phyloP scores from a whole-genome alignment of 2,888 invertebrate species.

The Resseliella maxima region DNA sequence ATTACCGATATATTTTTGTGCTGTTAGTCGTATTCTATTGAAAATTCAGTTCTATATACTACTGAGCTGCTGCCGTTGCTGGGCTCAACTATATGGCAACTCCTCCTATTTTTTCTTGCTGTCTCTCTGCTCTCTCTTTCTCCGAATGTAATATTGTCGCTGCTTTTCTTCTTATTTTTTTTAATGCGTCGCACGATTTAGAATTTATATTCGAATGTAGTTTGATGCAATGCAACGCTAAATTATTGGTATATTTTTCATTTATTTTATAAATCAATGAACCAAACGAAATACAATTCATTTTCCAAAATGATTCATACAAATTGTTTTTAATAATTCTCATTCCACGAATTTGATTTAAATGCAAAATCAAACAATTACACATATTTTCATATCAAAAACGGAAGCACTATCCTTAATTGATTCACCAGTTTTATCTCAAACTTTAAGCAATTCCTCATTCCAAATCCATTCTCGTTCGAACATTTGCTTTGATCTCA shows the following conservation, averaged over 20 bases:
- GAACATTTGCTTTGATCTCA: background rate
- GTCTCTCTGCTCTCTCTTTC: conserved; percentile 36
- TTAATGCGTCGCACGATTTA: conserved; percentile 15
- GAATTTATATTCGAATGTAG: conserved; percentile 40
- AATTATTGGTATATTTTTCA: conserved; percentile 10
- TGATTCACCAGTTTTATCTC: background rate
- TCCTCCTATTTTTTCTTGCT: conserved; percentile 54
- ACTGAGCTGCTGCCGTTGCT: conserved; percentile 12
- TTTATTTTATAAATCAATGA: background rate
- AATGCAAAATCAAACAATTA: no score
- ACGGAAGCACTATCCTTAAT: background rate
- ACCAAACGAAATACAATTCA: background rate
- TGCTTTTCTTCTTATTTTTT: background rate
- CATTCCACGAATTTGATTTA: no score
- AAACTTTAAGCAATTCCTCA: background rate
- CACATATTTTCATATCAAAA: no score
- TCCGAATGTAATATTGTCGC: conserved; percentile 10
- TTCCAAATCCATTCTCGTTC: background rate
- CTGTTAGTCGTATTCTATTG: conserved; percentile 42
- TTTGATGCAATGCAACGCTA: conserved; percentile 30
- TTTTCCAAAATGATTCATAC: background rate
- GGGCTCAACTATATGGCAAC: conserved; percentile 55
- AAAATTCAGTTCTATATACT: conserved; percentile 44
- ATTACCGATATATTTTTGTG: conserved; percentile 51
- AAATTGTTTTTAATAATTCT: no score